phyloP scores from a whole-genome alignment of 2,888 invertebrate species.

The Rhopalosiphum nymphaeae region DNA sequence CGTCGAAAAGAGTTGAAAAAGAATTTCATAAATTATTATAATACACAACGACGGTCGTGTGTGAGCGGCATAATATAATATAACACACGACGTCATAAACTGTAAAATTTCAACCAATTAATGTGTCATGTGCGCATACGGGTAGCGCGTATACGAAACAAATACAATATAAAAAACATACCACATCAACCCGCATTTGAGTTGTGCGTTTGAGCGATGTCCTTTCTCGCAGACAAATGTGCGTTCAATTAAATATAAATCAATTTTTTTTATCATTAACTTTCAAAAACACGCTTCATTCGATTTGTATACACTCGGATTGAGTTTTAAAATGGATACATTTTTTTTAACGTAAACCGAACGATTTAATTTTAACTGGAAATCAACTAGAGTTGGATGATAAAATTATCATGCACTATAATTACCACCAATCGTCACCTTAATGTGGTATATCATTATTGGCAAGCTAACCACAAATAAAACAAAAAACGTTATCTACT shows the following conservation, averaged over 20 bases:
- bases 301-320: neutral
- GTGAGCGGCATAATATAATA: neutral
- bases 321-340: neutral
- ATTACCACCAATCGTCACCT: neutral
- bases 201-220: neutral
- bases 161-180: slow-evolving; percentile 13
- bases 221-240: neutral
- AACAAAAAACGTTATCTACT: neutral
- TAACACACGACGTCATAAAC: neutral
- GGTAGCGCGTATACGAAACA: neutral
- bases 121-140: slow-evolving; percentile 16
- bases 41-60: neutral
- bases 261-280: slow-evolving; percentile 7
- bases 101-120: slow-evolving; percentile 16
- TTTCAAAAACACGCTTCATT: slow-evolving; percentile 22
- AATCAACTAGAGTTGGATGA: neutral
- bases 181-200: slow-evolving; percentile 50
- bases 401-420: neutral
- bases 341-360: neutral
- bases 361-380: neutral
- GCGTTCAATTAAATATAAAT: neutral
- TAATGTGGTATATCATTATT: neutral
- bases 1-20: neutral
- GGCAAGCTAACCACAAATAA: neutral
- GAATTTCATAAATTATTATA: neutral